Conservation (phyloP, 2,797 vertebrate species). For the Enteromius fasciolatus region DNA sequence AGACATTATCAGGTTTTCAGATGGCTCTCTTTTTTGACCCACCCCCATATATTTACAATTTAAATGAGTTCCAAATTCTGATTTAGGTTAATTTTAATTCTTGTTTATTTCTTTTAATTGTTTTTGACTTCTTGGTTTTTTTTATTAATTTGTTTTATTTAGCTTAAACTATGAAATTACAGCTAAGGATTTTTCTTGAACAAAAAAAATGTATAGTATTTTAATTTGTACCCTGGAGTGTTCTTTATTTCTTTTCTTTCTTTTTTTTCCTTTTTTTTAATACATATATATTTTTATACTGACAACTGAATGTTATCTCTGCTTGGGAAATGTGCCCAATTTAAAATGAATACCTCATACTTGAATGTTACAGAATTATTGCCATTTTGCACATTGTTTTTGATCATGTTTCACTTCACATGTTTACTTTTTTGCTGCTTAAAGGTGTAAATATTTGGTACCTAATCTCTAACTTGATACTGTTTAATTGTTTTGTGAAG, state of each 20-base stretch:
- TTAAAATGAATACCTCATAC: slow-evolving; percentile 19
- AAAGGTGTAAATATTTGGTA: slow-evolving; percentile 24
- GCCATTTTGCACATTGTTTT: slow-evolving; percentile 52
- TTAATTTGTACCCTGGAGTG: slow-evolving; percentile 12
- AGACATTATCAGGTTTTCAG: slow-evolving; percentile 59
- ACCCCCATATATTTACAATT: slow-evolving; percentile 53
- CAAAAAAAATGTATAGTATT: slow-evolving; percentile 22
- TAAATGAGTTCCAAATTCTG: slow-evolving; percentile 54
- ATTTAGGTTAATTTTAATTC: slow-evolving; percentile 39
- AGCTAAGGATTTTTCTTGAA: background rate
- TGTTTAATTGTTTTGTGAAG: slow-evolving; percentile 5
- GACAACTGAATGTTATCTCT: slow-evolving; percentile 51
- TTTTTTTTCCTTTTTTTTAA: background rate
- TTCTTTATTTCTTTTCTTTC: background rate
- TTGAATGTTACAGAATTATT: slow-evolving; percentile 5
- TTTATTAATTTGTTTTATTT: background rate
- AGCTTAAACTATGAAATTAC: background rate
- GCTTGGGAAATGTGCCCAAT: slow-evolving; percentile 33
- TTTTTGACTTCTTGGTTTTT: background rate
- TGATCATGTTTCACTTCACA: slow-evolving; percentile 14
- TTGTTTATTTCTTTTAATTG: slow-evolving; percentile 36
- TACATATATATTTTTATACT: slow-evolving; percentile 60
- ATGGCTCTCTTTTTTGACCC: slow-evolving; percentile 63
- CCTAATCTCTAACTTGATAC: background rate
- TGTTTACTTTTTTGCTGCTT: slow-evolving; percentile 24